Evolutionary conservation across 2,113 vertebrate species (phyloP).

Genomic region (Pheucticus melanocephalus): DNA sequence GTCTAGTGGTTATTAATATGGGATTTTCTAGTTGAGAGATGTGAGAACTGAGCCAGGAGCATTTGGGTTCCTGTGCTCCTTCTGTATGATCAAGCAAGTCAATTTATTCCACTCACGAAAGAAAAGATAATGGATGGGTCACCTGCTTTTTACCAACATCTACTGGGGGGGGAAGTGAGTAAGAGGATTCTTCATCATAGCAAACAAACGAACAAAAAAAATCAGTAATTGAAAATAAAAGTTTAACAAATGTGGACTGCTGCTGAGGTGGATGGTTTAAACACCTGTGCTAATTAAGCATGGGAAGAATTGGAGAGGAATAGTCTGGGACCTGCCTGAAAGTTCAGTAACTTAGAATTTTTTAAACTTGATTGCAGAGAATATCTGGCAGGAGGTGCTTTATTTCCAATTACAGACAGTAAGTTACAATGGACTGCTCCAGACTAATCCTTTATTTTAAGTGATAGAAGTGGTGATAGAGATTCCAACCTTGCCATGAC

Average conservation of each 20-base stretch:
- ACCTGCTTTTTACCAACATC: background rate
- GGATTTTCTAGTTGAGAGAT: background rate
- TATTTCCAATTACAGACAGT: background rate
- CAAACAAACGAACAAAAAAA: background rate
- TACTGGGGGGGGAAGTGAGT: background rate
- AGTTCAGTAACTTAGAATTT: background rate
- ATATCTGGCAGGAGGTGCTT: background rate
- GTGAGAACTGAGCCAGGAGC: background rate
- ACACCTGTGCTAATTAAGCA: background rate
- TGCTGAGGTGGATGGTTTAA: background rate
- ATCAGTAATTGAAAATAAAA: background rate
- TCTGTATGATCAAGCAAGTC: background rate
- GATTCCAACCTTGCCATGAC: background rate
- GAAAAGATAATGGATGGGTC: background rate
- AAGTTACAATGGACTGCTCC: background rate
- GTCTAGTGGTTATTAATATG: background rate
- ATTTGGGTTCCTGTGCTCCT: background rate
- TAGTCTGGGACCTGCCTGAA: background rate
- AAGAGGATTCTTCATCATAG: background rate
- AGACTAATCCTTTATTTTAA: background rate
- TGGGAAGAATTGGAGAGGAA: background rate
- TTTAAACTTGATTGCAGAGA: background rate
- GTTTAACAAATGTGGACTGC: background rate
- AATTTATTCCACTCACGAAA: background rate
- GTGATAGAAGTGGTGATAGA: background rate